These are phyloP conservation scores for Rhinolophus ferrumequinum DNA, from an alignment of 2,113 vertebrate genomes.

Conservation along the genomic window DNA sequence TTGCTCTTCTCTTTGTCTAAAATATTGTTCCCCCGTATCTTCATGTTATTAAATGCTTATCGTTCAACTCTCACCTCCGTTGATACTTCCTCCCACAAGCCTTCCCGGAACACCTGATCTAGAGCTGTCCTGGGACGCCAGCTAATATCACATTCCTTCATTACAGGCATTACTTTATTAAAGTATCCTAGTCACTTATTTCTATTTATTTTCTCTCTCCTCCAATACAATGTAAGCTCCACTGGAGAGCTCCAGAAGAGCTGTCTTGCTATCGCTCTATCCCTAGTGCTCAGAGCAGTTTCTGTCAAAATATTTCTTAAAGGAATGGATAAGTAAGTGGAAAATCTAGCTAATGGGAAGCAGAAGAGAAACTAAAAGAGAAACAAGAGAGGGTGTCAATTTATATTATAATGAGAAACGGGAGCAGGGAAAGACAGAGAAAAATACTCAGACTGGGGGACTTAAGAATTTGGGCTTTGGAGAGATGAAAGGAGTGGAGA, in stretches of 20 bases:
- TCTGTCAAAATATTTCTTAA: slow-evolving; percentile 21
- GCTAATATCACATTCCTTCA: not conserved
- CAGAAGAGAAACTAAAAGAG: not conserved
- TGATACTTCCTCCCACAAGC: not conserved
- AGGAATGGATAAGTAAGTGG: slow-evolving; percentile 12
- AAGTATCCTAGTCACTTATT: not conserved
- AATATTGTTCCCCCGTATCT: not conserved
- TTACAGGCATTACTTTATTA: not conserved
- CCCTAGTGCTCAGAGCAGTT: not conserved
- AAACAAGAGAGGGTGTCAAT: not conserved
- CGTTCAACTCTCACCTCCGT: not conserved
- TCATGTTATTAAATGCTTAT: not conserved
- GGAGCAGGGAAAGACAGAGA: not conserved
- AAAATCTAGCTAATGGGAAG: slow-evolving; percentile 1
- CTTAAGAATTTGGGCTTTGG: not conserved
- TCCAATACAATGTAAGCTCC: not conserved
- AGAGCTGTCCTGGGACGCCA: not conserved
- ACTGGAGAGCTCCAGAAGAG: not conserved
- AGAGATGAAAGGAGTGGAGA: not conserved
- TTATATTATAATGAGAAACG: not conserved
- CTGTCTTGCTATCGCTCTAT: not conserved
- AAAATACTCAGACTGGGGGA: not conserved
- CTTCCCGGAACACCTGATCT: not conserved
- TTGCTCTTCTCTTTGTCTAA: not conserved
- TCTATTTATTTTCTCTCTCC: not conserved